Base-by-base conservation (phyloP, 2,797 vertebrate genomes). In the Acanthurus leucopareius region DNA sequence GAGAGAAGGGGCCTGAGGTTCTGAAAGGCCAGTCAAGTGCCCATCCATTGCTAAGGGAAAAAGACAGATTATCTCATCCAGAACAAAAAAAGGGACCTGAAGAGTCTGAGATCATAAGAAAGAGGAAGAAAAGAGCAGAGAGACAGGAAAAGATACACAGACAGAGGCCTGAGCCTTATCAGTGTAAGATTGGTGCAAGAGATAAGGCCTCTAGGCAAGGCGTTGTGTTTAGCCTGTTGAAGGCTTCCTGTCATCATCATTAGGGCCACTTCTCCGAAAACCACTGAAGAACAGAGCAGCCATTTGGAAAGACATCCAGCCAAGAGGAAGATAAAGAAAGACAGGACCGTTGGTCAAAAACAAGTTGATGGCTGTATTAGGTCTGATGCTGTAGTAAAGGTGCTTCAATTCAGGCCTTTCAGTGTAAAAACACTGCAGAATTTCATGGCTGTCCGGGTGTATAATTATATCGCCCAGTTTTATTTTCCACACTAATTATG, bases 171-270 rank as follows among this genome's bases (percentile, higher is more conserved):
- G 79, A 87, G 85, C 80, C 90, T 93, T 91, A 94, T 94, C 93
- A 91, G 90, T 35, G 20, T 81, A 84, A 91, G 93, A 94, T 94
- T 79, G 81, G 71, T 61, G 72, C 69, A 22, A 47, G 77, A 91
- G 94, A 94, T 95, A 94, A 92, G 84, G 87, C 87, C 90, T 88
- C 73, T 44, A 91, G 89, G 91, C 90, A 51, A 93, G 89, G 88
- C 89, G 85, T 85, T 68, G 75, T 79, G 79, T 92, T 91, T 90
- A 87, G 91, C 89, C 90, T 76, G 90, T 90, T 93, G 82, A 83
- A 92, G 79, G 87, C 91, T 92, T 94, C 93, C 93, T 94, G 93
- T 94, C 92, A 93, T 94, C 91, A 93, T 93, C 93, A 94, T 93
- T 93, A 93, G 85, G 85, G 86, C 81, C 47, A 82, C 84, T 83